phyloP scores from a whole-genome alignment of 2,888 invertebrate species.

The Nomada lathburiana region DNA sequence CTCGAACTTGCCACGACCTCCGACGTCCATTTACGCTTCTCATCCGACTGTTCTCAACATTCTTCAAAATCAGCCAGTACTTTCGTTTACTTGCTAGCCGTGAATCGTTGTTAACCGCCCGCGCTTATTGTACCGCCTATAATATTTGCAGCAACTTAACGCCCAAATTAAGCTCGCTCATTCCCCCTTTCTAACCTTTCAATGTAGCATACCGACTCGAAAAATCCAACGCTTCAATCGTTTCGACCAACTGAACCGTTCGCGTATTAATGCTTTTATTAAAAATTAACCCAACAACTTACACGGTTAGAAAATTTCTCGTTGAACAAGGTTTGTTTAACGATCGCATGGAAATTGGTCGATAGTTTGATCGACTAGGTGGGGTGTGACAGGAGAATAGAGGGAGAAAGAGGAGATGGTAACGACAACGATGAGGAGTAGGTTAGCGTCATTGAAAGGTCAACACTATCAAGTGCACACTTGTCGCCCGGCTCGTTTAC shows the following conservation, averaged over 20 bases:
- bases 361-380: constrained; percentile 19
- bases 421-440: constrained; percentile 66
- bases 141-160: background rate
- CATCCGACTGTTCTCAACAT: constrained; percentile 40
- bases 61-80: constrained; percentile 33
- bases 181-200: background rate
- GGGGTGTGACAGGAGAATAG: constrained; percentile 31
- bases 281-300: background rate
- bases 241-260: no score
- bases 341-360: constrained; percentile 48
- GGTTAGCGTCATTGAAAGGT: constrained; percentile 76
- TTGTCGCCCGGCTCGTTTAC: constrained; percentile 79
- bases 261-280: no score
- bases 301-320: background rate
- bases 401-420: constrained; percentile 43
- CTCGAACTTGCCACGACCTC: constrained; percentile 73
- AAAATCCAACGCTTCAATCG: no score
- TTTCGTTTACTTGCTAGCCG: constrained; percentile 31
- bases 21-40: constrained; percentile 50
- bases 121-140: background rate
- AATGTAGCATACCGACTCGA: no score
- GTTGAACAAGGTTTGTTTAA: constrained; percentile 14
- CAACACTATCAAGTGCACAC: constrained; percentile 77
- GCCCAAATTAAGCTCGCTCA: background rate
- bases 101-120: background rate